Percentiles rank a stretch among this genome's conserved stretches.
phyloP scores from a whole-genome alignment of 64 coral and sea anemone genomes.

The Pocillopora damicornis region DNA sequence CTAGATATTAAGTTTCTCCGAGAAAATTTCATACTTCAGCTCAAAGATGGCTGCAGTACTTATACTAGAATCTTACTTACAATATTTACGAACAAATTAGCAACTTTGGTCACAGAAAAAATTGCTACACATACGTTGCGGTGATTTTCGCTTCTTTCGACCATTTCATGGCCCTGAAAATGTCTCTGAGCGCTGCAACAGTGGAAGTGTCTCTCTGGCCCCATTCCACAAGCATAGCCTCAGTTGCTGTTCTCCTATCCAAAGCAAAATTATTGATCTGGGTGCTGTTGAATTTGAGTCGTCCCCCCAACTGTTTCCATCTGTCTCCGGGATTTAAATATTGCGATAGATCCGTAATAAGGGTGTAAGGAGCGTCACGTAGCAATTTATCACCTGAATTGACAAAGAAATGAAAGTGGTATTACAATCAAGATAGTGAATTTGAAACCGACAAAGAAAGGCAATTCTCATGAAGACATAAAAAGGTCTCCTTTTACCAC shows the following conservation, averaged over 20 bases:
- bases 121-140: constrained; percentile 18
- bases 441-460: background rate
- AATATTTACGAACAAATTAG: background rate
- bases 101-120: no score
- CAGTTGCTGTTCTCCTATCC: constrained; percentile 4
- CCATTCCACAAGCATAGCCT: constrained; percentile 45
- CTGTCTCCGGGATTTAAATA: constrained; percentile 35
- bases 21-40: no score
- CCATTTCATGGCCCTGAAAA: constrained; percentile 33
- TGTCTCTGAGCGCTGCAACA: background rate
- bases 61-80: background rate
- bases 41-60: no score
- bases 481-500: background rate
- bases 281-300: constrained; percentile 6
- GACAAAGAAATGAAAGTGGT: background rate
- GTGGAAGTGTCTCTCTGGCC: constrained; percentile 26
- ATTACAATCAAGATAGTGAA: background rate
- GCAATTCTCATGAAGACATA: background rate
- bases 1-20: no score
- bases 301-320: constrained; percentile 60
- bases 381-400: constrained; percentile 23
- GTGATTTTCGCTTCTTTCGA: constrained; percentile 1
- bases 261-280: constrained; percentile 60
- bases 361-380: background rate
- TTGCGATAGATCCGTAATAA: constrained; percentile 18